Percentiles rank a stretch among this genome's conserved stretches.
These are phyloP conservation scores for Pseudococcus viburni DNA, from an alignment of 2,888 invertebrate species.

Conservation along the genomic window DNA sequence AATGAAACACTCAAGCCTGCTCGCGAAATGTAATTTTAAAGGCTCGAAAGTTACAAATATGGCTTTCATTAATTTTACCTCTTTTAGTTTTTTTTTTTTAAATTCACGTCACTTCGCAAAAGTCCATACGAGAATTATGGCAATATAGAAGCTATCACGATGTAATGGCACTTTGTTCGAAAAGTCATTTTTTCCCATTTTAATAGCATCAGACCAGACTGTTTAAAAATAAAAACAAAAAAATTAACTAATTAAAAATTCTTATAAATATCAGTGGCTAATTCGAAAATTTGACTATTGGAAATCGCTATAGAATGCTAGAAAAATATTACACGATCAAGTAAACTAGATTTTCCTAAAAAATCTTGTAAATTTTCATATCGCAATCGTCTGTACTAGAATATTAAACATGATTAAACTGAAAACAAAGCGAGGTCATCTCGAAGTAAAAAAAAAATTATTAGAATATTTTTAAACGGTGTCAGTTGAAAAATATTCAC, in stretches of 20 bases:
- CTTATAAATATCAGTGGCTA: neutral
- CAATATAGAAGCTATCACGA: neutral
- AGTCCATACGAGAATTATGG: neutral
- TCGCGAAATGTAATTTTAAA: neutral
- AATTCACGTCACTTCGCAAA: neutral
- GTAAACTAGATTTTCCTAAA: neutral
- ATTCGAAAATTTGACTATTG: neutral
- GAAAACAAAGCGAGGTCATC: neutral
- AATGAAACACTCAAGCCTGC: constrained; percentile 10
- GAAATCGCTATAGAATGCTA: neutral
- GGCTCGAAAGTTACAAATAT: constrained; percentile 14
- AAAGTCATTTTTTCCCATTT: neutral
- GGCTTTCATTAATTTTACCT: constrained; percentile 1
- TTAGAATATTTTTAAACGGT: neutral
- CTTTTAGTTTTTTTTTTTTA: neutral
- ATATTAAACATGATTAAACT: too few relatives aligned
- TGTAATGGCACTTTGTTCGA: constrained; percentile 43
- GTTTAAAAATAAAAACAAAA: neutral
- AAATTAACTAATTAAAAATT: neutral
- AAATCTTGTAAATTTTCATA: neutral
- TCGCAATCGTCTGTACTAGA: neutral
- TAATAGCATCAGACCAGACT: neutral
- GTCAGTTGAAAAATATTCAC: neutral
- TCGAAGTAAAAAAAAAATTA: neutral
- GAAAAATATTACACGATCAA: neutral